Evolutionary conservation across 2,113 vertebrate genomes (phyloP).

Genomic region (Heteronetta atricapilla): DNA sequence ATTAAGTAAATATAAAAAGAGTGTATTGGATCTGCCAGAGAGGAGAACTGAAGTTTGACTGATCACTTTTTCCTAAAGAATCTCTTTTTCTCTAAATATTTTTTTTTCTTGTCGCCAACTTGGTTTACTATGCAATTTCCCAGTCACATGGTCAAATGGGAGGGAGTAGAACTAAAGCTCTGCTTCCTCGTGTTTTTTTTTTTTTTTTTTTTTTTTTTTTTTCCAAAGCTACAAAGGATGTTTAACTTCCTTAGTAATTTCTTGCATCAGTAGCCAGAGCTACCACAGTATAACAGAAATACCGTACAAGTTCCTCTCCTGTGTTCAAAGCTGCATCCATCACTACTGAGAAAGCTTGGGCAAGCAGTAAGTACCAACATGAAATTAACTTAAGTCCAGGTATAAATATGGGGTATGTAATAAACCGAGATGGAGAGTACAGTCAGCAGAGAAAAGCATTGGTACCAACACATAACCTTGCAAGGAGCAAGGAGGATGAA

Average conservation of each 20-base stretch:
- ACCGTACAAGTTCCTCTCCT: background rate
- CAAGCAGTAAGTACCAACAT: background rate
- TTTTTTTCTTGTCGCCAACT: background rate
- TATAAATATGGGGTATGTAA: background rate
- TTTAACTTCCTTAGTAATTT: background rate
- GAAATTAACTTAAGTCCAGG: background rate
- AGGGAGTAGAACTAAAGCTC: background rate
- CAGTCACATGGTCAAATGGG: fast-evolving
- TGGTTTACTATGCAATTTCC: background rate
- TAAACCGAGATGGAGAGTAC: background rate
- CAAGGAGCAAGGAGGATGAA: background rate
- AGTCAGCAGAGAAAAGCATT: background rate
- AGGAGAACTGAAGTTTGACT: background rate
- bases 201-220: background rate
- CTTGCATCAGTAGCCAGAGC: background rate
- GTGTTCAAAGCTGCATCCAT: background rate
- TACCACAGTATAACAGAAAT: background rate
- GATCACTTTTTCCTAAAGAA: background rate
- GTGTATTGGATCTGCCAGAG: background rate
- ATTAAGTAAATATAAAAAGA: background rate
- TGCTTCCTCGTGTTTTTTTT: too few relatives aligned
- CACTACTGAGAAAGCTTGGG: background rate
- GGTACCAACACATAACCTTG: background rate
- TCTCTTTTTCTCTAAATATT: background rate
- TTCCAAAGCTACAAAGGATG: background rate